phyloP scores from a whole-genome alignment of 2,113 vertebrate genomes.

The Rhinolophus ferrumequinum region DNA sequence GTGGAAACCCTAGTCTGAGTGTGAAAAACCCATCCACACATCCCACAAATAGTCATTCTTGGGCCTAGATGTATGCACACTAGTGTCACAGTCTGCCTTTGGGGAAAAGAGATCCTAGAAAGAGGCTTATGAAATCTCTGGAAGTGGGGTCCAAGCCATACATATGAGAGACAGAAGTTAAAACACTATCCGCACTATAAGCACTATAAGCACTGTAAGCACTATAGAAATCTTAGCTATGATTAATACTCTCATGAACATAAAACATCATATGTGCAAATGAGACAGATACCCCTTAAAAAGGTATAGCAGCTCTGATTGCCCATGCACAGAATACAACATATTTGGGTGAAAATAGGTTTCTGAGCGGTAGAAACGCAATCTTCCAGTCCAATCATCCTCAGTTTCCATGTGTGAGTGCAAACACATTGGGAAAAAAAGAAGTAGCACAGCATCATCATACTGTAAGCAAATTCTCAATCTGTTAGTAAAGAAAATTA shows the following conservation, averaged over 20 bases:
- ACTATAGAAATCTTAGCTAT: slow-evolving; percentile 45
- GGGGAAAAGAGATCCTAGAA: slow-evolving; percentile 20
- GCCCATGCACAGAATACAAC: slow-evolving; percentile 15
- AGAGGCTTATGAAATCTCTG: not conserved
- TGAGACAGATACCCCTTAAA: not conserved
- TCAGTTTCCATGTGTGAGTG: slow-evolving; percentile 60
- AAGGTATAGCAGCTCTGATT: slow-evolving; percentile 16
- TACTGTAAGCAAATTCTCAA: slow-evolving; percentile 14
- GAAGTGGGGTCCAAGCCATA: not conserved
- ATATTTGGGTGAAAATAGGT: slow-evolving; percentile 59
- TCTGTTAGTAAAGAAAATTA: slow-evolving; percentile 55
- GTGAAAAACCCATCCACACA: not conserved
- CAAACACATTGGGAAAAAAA: slow-evolving; percentile 52
- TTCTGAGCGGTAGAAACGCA: slow-evolving; percentile 13
- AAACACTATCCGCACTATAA: not conserved
- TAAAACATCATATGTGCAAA: not conserved
- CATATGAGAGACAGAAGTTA: not conserved
- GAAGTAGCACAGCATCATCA: slow-evolving; percentile 33
- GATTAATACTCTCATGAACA: slow-evolving; percentile 41
- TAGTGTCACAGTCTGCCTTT: not conserved
- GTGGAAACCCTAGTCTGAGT: not conserved
- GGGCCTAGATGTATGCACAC: not conserved
- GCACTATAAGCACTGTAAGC: no score
- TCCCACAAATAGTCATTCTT: not conserved
- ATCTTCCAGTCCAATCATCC: slow-evolving; percentile 40